phyloP scores from a whole-genome alignment of 2,797 vertebrate species.

The Poecilia wingei region DNA sequence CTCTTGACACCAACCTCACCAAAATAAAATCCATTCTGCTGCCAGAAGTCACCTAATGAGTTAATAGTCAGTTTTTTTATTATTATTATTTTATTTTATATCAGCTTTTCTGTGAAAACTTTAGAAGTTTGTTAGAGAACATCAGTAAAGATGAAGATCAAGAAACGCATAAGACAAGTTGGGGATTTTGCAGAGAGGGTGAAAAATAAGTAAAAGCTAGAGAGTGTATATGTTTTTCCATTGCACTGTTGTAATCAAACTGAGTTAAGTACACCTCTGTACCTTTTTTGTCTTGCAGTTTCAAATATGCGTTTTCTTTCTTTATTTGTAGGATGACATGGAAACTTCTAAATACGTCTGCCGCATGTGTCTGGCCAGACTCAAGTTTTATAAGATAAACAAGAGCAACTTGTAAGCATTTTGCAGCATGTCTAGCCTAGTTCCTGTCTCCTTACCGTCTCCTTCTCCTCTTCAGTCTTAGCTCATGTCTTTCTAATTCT shows the following conservation, averaged over 20 bases:
- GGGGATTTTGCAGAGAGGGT: neutral
- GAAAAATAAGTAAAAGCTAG: neutral
- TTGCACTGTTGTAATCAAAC: constrained; percentile 1
- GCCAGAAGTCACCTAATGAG: neutral
- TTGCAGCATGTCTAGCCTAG: constrained; percentile 45
- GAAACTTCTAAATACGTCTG: constrained; percentile 99
- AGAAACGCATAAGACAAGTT: neutral
- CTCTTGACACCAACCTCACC: neutral
- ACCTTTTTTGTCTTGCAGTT: constrained; percentile 13
- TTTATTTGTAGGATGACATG: constrained; percentile 91
- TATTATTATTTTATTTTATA: neutral
- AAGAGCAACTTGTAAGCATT: constrained; percentile 94
- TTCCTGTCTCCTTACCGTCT: constrained; percentile 54
- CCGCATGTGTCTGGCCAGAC: constrained; percentile 95
- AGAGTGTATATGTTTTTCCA: neutral
- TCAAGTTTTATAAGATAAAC: constrained; percentile 98
- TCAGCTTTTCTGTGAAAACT: neutral
- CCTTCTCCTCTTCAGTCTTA: constrained; percentile 49
- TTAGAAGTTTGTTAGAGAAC: neutral
- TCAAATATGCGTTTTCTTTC: constrained; percentile 55
- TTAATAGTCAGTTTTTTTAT: neutral
- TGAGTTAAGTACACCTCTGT: constrained; percentile 16
- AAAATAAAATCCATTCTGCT: neutral
- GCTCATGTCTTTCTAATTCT: constrained; percentile 73
- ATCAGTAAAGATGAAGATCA: neutral